Conservation (phyloP, 1,140 invertebrate species). For the Augochlora pura region DNA sequence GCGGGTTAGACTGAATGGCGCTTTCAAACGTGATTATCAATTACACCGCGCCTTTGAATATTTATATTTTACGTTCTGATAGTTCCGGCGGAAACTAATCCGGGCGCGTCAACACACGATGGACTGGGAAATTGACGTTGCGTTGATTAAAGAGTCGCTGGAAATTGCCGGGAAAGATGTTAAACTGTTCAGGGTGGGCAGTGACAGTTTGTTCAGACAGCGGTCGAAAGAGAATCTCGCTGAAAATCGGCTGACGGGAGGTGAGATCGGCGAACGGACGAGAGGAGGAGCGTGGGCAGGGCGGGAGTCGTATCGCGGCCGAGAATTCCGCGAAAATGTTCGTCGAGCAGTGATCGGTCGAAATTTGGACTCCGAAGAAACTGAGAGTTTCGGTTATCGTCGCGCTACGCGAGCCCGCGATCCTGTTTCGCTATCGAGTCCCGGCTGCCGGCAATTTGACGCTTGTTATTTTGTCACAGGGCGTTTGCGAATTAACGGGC, state of each 20-base stretch:
- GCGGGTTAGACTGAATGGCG: slow-evolving; percentile 18
- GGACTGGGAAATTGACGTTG: not conserved
- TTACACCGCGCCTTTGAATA: slow-evolving; percentile 29
- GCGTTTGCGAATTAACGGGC: slow-evolving; percentile 66
- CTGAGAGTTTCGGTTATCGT: not conserved
- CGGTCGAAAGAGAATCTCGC: no score
- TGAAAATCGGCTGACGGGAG: no score
- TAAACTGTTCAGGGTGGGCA: no score
- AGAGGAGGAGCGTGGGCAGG: no score
- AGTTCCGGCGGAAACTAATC: no score
- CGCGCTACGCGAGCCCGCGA: not conserved
- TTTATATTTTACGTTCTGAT: slow-evolving; percentile 10
- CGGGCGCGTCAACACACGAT: no score
- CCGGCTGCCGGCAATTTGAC: slow-evolving; percentile 43
- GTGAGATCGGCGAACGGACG: no score
- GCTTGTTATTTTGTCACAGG: slow-evolving; percentile 61
- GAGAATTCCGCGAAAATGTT: no score
- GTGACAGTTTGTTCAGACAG: no score
- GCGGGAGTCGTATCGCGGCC: no score
- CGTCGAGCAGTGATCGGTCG: no score
- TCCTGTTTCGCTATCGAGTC: not conserved
- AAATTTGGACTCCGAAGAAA: no score
- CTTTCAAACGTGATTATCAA: slow-evolving; percentile 40
- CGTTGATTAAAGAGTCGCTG: not conserved
- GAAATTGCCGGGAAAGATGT: not conserved